Evolutionary conservation across 2,113 vertebrate genomes (phyloP).

Genomic region (Saimiri boliviensis): DNA sequence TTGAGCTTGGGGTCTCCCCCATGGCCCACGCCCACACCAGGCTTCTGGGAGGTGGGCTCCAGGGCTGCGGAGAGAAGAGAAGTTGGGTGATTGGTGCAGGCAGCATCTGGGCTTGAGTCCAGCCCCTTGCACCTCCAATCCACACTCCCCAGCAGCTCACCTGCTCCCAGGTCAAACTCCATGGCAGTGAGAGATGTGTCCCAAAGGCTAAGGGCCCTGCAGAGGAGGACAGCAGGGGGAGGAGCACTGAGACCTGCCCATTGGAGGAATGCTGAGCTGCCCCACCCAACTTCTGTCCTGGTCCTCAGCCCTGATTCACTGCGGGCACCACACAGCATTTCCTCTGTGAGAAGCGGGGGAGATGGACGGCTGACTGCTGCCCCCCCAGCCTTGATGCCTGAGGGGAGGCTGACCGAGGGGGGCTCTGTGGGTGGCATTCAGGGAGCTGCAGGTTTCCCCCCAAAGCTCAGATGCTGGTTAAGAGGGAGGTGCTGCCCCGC

Average conservation of each 20-base stretch:
- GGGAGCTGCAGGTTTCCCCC: too few species aligned
- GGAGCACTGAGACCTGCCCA: neutral
- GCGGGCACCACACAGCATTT: neutral
- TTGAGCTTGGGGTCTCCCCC: neutral
- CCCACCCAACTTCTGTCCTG: neutral
- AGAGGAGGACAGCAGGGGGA: neutral
- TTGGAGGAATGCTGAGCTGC: neutral
- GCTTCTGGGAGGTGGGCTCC: conserved; percentile 43
- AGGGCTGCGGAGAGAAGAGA: conserved; percentile 53
- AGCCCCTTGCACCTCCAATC: neutral
- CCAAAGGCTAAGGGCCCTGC: neutral
- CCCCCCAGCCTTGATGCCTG: neutral
- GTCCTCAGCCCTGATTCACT: neutral
- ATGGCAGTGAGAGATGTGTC: neutral
- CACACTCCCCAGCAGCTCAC: neutral
- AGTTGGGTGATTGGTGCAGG: neutral
- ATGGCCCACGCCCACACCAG: neutral
- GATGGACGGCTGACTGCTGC: neutral
- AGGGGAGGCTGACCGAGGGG: neutral
- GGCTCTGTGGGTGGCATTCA: too few species aligned
- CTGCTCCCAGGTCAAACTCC: conserved; percentile 47
- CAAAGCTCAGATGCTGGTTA: neutral
- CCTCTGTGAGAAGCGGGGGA: neutral
- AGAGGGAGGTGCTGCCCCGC: neutral
- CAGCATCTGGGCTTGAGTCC: neutral